These are phyloP conservation scores for Cerceris ruficornis DNA, from an alignment of 2,888 invertebrate genomes.

Conservation along the genomic window DNA sequence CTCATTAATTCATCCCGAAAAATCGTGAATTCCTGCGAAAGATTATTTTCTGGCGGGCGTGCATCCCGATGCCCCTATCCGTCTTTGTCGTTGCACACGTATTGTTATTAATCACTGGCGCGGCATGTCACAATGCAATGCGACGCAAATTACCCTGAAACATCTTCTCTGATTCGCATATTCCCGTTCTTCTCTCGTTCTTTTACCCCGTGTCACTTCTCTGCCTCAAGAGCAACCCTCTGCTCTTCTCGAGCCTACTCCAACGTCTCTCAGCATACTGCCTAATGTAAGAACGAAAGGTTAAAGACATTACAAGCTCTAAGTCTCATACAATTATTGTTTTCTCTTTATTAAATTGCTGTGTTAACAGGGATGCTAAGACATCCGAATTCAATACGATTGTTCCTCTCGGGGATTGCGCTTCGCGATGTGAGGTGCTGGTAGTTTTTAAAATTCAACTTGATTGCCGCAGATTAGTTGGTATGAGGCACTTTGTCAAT, in stretches of 20 bases:
- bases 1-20: no score
- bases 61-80: background rate
- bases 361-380: background rate
- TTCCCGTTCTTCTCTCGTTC: constrained; percentile 38
- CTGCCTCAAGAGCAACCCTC: constrained; percentile 47
- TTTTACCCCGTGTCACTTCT: constrained; percentile 47
- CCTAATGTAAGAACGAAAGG: constrained; percentile 42
- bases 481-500: no score
- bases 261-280: constrained; percentile 39
- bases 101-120: constrained; percentile 44
- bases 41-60: no score
- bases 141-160: constrained; percentile 32
- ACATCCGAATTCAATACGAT: background rate
- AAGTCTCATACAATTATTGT: constrained; percentile 43
- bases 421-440: no score
- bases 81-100: constrained; percentile 7
- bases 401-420: no score
- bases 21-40: no score
- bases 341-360: constrained; percentile 1
- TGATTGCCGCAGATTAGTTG: no score
- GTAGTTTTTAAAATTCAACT: no score
- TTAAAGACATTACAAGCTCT: constrained; percentile 54
- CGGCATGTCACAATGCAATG: constrained; percentile 38
- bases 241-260: constrained; percentile 52
- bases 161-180: constrained; percentile 21